These are phyloP conservation scores for Fulmarus glacialis DNA, from an alignment of 2,113 vertebrate genomes.

Conservation along the genomic window DNA sequence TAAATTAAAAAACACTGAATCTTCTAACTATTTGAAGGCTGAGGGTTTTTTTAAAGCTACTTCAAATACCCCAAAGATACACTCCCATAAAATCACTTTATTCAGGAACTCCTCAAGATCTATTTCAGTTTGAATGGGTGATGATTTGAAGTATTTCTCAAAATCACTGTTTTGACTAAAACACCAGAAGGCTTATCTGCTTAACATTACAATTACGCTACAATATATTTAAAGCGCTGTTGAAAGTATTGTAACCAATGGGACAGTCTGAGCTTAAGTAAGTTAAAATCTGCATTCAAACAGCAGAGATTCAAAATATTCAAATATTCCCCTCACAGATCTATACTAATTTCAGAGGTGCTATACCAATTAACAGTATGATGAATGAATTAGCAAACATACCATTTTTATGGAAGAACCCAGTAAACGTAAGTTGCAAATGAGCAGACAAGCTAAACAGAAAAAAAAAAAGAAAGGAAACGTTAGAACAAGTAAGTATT, in stretches of 20 bases:
- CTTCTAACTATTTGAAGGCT: not conserved
- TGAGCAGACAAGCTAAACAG: constrained; percentile 91
- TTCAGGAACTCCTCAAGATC: not conserved
- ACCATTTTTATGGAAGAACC: constrained; percentile 99
- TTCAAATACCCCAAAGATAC: not conserved
- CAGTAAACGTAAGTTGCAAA: constrained; percentile 97
- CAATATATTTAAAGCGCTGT: not conserved
- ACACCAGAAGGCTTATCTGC: not conserved
- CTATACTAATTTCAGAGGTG: not conserved
- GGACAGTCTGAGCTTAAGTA: not conserved
- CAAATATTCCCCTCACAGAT: not conserved
- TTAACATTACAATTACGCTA: not conserved
- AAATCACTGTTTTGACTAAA: not conserved
- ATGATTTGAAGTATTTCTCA: not conserved
- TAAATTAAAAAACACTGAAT: not conserved
- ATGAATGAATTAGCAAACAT: constrained; percentile 58
- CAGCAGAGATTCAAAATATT: not conserved
- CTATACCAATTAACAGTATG: not conserved
- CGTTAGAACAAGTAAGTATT: not conserved
- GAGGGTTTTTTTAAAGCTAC: not conserved
- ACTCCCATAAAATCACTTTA: not conserved
- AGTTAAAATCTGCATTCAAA: not conserved
- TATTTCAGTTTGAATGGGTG: not conserved
- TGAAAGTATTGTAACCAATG: not conserved
- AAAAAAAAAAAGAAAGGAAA: not conserved